These are phyloP conservation scores for Spea multiplicata DNA, from an alignment of 2,113 vertebrate genomes.

Conservation along the genomic window DNA sequence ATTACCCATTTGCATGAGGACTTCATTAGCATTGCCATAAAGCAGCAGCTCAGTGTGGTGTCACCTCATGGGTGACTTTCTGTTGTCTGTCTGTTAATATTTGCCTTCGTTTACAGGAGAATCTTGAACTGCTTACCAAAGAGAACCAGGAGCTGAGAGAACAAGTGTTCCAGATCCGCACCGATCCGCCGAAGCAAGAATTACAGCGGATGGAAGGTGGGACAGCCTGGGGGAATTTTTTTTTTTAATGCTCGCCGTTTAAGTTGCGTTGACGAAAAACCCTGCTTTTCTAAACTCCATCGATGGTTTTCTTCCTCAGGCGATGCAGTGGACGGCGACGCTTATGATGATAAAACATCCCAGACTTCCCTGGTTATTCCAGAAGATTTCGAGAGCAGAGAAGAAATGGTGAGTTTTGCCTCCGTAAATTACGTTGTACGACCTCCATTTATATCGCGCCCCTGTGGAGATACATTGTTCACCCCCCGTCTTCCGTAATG, in stretches of 20 bases:
- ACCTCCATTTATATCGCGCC: no score
- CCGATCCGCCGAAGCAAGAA: constrained; percentile 56
- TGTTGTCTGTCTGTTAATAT: no score
- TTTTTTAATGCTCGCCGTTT: neutral
- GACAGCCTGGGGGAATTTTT: neutral
- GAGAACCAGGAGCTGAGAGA: constrained; percentile 84
- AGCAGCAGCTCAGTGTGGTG: no score
- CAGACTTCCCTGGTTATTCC: constrained; percentile 72
- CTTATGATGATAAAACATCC: constrained; percentile 58
- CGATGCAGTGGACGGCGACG: constrained; percentile 68
- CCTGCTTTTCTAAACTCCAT: neutral
- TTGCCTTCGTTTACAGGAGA: constrained; percentile 65
- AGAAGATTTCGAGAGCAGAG: constrained; percentile 83
- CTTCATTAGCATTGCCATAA: no score
- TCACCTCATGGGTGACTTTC: no score
- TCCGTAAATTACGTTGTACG: neutral
- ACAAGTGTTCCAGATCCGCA: constrained; percentile 76
- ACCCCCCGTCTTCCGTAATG: no score
- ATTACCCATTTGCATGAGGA: no score
- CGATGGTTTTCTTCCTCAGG: constrained; percentile 58
- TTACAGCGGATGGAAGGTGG: constrained; percentile 54
- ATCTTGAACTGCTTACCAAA: constrained; percentile 71
- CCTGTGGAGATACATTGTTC: no score
- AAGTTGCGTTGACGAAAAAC: neutral
- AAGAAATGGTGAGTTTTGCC: constrained; percentile 80